Evolutionary conservation across 53 echinoderm and acorn worm species (phyloP).

Genomic region (Antedon mediterranea): DNA sequence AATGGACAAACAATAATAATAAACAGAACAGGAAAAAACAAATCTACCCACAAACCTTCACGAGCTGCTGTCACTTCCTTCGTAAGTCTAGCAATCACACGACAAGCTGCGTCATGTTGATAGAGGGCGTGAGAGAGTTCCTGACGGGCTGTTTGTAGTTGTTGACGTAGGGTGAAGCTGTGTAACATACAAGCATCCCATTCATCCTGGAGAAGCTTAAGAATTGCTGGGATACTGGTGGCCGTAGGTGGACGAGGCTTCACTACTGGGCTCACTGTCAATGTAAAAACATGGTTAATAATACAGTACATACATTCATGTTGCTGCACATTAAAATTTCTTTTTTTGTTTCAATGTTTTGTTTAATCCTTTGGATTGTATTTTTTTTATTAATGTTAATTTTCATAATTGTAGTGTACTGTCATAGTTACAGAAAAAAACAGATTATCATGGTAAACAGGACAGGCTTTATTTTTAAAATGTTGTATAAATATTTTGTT

Average conservation of each 20-base stretch:
- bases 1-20: background rate
- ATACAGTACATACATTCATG: no score
- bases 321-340: no score
- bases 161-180: slow-evolving; percentile 94
- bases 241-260: slow-evolving; percentile 95
- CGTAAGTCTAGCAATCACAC: slow-evolving; percentile 90
- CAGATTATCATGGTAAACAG: no score
- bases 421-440: no score
- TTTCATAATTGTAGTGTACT: no score
- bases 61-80: slow-evolving; percentile 96
- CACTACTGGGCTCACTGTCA: slow-evolving; percentile 76
- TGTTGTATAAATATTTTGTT: no score
- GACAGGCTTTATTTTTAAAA: background rate
- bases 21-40: background rate
- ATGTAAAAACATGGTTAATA: no score
- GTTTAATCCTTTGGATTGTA: no score
- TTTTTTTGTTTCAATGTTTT: no score
- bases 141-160: slow-evolving; percentile 94
- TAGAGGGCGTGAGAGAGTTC: slow-evolving; percentile 97
- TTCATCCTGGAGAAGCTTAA: slow-evolving; percentile 97
- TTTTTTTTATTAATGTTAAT: no score
- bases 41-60: slow-evolving; percentile 56
- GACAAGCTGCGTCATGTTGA: slow-evolving; percentile 96
- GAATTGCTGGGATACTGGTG: slow-evolving; percentile 95
- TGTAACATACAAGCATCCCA: slow-evolving; percentile 99